phyloP scores from a whole-genome alignment of 2,797 vertebrate species.

The Fistularia tabacaria region DNA sequence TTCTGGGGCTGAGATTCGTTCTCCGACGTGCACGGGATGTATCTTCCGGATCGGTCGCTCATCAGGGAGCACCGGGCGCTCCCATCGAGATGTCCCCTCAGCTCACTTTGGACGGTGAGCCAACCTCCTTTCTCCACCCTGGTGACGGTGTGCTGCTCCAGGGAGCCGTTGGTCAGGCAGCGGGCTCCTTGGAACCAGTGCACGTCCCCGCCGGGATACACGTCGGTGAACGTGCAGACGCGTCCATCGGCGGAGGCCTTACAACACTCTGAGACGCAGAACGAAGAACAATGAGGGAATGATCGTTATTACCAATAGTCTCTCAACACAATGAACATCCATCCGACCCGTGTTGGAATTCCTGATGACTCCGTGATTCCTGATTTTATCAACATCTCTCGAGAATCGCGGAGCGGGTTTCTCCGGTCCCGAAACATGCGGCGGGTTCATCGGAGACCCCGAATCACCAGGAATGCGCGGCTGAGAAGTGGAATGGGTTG shows the following conservation, averaged over 20 bases:
- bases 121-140: slow-evolving; percentile 20
- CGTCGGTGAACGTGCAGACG: slow-evolving; percentile 51
- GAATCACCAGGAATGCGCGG: too few relatives aligned
- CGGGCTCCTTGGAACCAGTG: slow-evolving; percentile 52
- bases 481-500: too few relatives aligned
- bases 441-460: too few relatives aligned
- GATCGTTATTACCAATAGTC: too few relatives aligned
- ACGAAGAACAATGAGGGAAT: background rate
- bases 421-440: too few relatives aligned
- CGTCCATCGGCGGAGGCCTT: fast-evolving
- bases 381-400: too few relatives aligned
- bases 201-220: slow-evolving; percentile 55
- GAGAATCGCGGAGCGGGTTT: too few relatives aligned
- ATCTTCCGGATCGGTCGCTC: slow-evolving; percentile 26
- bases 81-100: background rate
- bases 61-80: slow-evolving; percentile 57
- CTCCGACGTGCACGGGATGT: slow-evolving; percentile 33
- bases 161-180: slow-evolving; percentile 14
- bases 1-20: fast-evolving
- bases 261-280: slow-evolving; percentile 48
- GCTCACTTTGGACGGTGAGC: slow-evolving; percentile 37
- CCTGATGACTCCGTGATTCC: too few relatives aligned
- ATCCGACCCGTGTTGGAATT: too few relatives aligned
- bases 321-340: too few relatives aligned
- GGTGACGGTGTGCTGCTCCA: slow-evolving; percentile 2